Evolutionary conservation across 2,797 vertebrate species (phyloP).

Genomic region (Cryptoblepharus egeriae): DNA sequence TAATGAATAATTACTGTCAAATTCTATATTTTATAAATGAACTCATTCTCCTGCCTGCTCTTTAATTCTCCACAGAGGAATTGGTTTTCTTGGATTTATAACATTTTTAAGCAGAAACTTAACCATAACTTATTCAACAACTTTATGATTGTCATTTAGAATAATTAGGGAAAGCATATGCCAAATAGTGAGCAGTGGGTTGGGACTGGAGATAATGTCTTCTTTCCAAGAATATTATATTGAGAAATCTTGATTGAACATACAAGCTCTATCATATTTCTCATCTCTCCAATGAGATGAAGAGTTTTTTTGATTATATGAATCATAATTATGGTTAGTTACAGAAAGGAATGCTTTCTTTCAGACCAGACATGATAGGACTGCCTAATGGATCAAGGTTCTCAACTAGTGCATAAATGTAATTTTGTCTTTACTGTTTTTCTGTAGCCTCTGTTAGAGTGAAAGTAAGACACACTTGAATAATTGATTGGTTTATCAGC

Average conservation of each 20-base stretch:
- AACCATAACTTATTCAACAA: conserved; percentile 15
- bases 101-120: conserved; percentile 17
- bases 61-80: conserved; percentile 26
- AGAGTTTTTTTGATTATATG: conserved; percentile 24
- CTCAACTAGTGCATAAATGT: background rate
- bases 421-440: background rate
- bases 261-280: background rate
- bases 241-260: background rate
- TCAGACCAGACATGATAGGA: background rate
- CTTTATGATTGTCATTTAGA: conserved; percentile 21
- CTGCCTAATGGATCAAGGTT: background rate
- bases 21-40: conserved; percentile 31
- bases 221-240: conserved; percentile 17
- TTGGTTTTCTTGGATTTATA: conserved; percentile 30
- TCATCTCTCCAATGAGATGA: conserved; percentile 9
- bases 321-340: conserved; percentile 16
- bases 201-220: background rate
- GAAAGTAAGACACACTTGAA: background rate
- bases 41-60: conserved; percentile 21
- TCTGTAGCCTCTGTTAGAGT: background rate
- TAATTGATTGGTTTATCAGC: background rate
- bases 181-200: conserved; percentile 19
- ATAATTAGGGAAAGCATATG: conserved; percentile 31
- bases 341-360: background rate
- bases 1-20: conserved; percentile 31